Evolutionary conservation across 2,888 invertebrate species (phyloP), one percentile per base, ranked within the genome.

Genomic region (Anaspis maculata): DNA sequence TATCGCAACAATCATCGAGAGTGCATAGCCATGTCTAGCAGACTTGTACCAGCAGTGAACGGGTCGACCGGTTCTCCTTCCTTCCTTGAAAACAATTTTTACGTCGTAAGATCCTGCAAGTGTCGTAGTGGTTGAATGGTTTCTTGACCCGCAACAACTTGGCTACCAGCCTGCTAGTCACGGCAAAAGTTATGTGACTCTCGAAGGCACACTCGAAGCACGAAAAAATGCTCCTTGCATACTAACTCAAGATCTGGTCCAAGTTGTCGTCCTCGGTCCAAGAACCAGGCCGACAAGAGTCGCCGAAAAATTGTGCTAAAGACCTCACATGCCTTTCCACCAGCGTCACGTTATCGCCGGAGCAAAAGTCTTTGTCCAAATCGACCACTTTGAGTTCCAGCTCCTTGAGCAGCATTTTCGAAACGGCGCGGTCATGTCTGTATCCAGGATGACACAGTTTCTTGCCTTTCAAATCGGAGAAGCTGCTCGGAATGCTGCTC

Each of bases 201-300:
- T n/a, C n/a, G n/a, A n/a, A n/a, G n/a, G 9, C 9, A 19, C 9
- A 19, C 9, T 6, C 21, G 21, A 9, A 19, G 6, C 21, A 9
- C 21, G 21, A 33, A 12, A 19, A n/a, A n/a, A n/a, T n/a, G n/a
- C n/a, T n/a, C n/a, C n/a, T 28, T 27, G 21, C 16, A 31, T 10
- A 64, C 75, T 72, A 63, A 83, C 83, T 80, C 7, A 81, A 66
- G 28, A 56, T 48, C 7, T 58, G 55, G 49, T 81, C 76, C 1
- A 74, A 59, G 0, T 66, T 58, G 0, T 48, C 41, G 41, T 78
- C 74, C 12, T 67, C 51, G 3, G 74, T 72, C 83, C 83, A 83
- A 0, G 63, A 54, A 1, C 86, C 86, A 3, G 86, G 86, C 28
- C 83, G 70, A 62, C 87, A 88, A 39, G 77, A 78, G 1, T 69